Evolutionary conservation across 2,113 vertebrate genomes (phyloP), one percentile per base, ranked within the genome.

Genomic region (Prietella phreatophila): DNA sequence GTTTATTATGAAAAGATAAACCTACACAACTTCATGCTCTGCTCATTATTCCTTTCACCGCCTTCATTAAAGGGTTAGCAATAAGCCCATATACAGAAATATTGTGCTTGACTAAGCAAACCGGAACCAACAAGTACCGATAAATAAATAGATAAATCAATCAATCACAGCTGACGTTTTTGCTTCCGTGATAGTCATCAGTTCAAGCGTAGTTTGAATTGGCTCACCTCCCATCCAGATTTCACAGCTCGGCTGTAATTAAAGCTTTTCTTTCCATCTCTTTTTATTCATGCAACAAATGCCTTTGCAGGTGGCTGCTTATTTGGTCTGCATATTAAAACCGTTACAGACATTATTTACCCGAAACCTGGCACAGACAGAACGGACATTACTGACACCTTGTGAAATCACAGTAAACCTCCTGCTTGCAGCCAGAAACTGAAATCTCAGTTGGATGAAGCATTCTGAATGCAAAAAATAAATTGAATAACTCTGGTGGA

Each of bases 231-330:
- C 53, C 19, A 56, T 56, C 22, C 83, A 36, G 83, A 50, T 53
- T 81, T 79, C 85, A 86, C 3, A 20, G 33, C 78, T 86, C 78
- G 56, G 85, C 47, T 67, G 85, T 81, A 60, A 73, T 82, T 56
- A 73, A 25, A 61, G 55, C 39, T 3, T 60, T 73, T 47, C 55
- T 20, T 47, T 61, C 30, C 6, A 3, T 30, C 53, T 71, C 27
- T 47, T 33, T 73, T 82, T 56, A 58, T 87, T 81, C 61, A 56
- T 63, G 50, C 13, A 36, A 71, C 47, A 69, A 87, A 60, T 79
- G 63, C 39, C 63, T 75, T 53, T 76, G 81, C 87, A 88, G 82
- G 69, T 67, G 58, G 73, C 71, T 78, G 67, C 81, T 88, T 56
- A 78, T 84, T 84, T 65, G 56, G 71, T 53, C 56, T 78, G 75